Base-by-base conservation (phyloP, 2,797 vertebrate genomes). In the Sebastes melanostomus region DNA sequence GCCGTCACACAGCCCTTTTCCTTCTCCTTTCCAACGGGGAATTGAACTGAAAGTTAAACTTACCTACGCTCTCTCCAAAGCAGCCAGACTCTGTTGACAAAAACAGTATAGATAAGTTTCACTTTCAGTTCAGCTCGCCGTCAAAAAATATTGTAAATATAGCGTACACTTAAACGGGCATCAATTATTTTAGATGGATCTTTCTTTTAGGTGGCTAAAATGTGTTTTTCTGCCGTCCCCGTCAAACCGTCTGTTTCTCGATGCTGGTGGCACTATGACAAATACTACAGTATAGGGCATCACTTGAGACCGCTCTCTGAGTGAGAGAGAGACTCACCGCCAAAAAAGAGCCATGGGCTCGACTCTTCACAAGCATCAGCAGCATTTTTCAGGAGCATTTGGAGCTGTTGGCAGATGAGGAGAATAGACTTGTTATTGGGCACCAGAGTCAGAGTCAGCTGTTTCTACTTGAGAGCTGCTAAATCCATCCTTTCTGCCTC, bases 391-490 rank as follows among this genome's bases (percentile, higher is more conserved):
- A 77, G 50, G 65, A 67, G 67, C 60, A 63, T 80, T 86, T 63
- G 70, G 72, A 83, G 76, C 81, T 78, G 61, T 32, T 67, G 76
- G 85, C 86, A 87, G 71, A 88, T 72, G 59, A 83, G 83, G 63
- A 81, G 81, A 84, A 86, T 70, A 84, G 76, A 81, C 78, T 80
- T 78, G 88, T 87, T 88, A 87, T 87, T 88, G 80, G 80, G 85
- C 79, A 82, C 72, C 54, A 30, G 72, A 87, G 83, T 87, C 75
- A 82, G 69, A 85, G 77, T 91, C 88, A 88, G 83, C 86, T 90
- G 87, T 91, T 93, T 92, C 83, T 82, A 89, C 84, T 84, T 84
- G 77, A 90, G 86, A 90, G 82, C 65, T 75, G 83, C 85, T 89
- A 87, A 91, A 93, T 90, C 77, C 77, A 87, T 88, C 83, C 77